Evolutionary conservation across 2,797 vertebrate genomes (phyloP).

Genomic region (Cyclura pinguis): DNA sequence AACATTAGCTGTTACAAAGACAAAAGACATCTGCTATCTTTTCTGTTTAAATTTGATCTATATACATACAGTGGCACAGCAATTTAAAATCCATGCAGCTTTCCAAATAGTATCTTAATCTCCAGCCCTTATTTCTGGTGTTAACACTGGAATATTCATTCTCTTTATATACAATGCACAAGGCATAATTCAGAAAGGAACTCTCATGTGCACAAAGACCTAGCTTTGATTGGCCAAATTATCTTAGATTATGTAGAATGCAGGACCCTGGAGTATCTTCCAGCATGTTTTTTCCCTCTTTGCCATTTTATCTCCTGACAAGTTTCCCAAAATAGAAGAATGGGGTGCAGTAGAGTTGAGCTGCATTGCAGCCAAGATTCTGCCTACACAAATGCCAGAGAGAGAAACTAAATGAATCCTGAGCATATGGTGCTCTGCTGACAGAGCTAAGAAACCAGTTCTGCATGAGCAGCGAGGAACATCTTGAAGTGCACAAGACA

Average conservation of each 20-base stretch:
- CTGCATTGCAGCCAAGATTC: constrained; percentile 75
- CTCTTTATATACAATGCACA: constrained; percentile 36
- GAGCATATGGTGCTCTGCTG: constrained; percentile 81
- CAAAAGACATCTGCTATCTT: constrained; percentile 20
- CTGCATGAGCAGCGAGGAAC: constrained; percentile 78
- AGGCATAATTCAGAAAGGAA: constrained; percentile 42
- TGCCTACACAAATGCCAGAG: constrained; percentile 75
- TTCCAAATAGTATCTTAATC: constrained; percentile 55
- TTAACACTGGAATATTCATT: background rate
- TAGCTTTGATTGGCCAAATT: constrained; percentile 54
- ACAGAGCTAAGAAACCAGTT: constrained; percentile 78
- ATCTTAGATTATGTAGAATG: constrained; percentile 55
- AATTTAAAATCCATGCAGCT: constrained; percentile 40
- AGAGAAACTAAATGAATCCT: constrained; percentile 76
- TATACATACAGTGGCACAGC: constrained; percentile 22
- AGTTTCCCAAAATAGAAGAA: constrained; percentile 73
- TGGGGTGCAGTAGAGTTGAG: constrained; percentile 64
- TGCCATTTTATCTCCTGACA: constrained; percentile 75
- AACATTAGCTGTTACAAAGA: constrained; percentile 13
- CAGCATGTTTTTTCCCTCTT: constrained; percentile 56
- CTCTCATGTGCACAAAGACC: constrained; percentile 39
- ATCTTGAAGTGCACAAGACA: constrained; percentile 83
- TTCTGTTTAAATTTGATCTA: constrained; percentile 6
- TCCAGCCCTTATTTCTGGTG: constrained; percentile 43
- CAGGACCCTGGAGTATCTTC: constrained; percentile 53